Evolutionary conservation across 2,797 vertebrate genomes (phyloP).

Genomic region (Halcyon chelicuti): DNA sequence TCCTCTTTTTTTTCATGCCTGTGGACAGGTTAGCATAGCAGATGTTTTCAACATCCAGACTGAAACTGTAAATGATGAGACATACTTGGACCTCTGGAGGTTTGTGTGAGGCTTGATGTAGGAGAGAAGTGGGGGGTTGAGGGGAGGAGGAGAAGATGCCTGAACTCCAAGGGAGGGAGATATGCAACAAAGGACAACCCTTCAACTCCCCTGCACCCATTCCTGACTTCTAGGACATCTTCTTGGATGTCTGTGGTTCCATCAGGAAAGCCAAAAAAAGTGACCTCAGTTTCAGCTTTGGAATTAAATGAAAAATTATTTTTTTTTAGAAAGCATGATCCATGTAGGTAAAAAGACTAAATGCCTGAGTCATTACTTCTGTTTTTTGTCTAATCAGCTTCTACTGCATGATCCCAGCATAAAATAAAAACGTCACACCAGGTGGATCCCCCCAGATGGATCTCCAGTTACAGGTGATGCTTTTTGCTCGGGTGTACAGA

Average conservation of each 20-base stretch:
- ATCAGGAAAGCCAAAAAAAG: accelerated
- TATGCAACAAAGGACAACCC: not conserved
- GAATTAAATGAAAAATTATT: not conserved
- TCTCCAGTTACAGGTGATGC: not conserved
- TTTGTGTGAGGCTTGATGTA: not conserved
- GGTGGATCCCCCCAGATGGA: not conserved
- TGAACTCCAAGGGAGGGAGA: not conserved
- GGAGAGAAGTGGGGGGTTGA: not conserved
- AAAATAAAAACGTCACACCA: not conserved
- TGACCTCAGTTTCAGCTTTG: not conserved
- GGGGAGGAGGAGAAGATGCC: not conserved
- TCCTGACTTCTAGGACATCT: not conserved
- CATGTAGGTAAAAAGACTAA: not conserved
- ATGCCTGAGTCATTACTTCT: not conserved
- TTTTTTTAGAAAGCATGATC: not conserved
- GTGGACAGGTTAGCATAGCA: conserved; percentile 18
- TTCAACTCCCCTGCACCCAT: accelerated
- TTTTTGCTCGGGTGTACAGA: not conserved
- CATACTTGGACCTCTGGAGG: not conserved
- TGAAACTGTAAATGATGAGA: not conserved
- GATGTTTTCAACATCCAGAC: conserved; percentile 51
- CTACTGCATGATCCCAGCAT: not conserved
- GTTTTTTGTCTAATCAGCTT: not conserved
- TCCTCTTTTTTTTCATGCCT: not conserved
- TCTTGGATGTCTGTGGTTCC: not conserved